A percentile compares a stretch with the other conserved stretches of the same genome.
These are phyloP conservation scores for Eriocheir sinensis DNA, from an alignment of 1,140 invertebrate genomes.

Conservation along the genomic window DNA sequence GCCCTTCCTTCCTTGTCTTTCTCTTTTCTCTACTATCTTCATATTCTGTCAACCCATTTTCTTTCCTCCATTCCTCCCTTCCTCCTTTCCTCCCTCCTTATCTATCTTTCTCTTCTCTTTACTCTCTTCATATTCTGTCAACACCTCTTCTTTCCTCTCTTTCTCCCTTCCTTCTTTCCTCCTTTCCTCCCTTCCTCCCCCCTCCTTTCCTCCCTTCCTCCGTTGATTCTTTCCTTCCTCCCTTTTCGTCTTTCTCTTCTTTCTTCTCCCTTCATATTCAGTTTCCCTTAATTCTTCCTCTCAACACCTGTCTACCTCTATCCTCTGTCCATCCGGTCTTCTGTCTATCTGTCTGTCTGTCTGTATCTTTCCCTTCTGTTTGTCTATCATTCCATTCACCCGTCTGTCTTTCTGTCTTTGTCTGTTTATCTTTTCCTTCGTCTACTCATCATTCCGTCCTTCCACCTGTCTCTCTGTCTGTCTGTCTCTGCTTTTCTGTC, in stretches of 20 bases:
- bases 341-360: not conserved
- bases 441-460: too few species aligned
- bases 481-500: not conserved
- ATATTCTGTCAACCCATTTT: too few species aligned
- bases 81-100: not conserved
- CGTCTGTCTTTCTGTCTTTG: not conserved
- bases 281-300: too few species aligned
- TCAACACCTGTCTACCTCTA: not conserved
- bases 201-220: not conserved
- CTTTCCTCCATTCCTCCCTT: not conserved
- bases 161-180: not conserved
- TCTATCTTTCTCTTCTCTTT: not conserved
- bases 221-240: constrained; percentile 38
- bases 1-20: not conserved
- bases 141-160: not conserved
- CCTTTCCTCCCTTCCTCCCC: not conserved
- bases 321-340: not conserved
- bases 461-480: not conserved
- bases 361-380: too few species aligned
- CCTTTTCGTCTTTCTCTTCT: not conserved
- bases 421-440: too few species aligned
- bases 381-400: not conserved
- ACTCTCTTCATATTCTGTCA: too few species aligned
- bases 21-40: too few species aligned
- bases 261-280: not conserved